These are phyloP conservation scores for Podargus strigoides DNA, from an alignment of 2,797 vertebrate species.

Conservation along the genomic window DNA sequence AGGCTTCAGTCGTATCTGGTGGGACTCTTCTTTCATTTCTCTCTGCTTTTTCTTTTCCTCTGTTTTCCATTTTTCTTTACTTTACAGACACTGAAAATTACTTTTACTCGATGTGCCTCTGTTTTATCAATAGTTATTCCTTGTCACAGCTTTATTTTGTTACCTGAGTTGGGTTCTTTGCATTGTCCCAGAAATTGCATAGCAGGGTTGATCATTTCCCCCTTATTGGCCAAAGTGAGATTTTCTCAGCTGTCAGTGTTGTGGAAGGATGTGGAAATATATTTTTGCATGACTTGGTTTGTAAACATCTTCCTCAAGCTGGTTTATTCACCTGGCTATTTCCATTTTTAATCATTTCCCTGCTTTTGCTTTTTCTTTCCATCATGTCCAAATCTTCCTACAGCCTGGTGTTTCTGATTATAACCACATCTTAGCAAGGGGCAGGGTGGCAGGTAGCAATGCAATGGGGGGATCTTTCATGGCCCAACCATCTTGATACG, in stretches of 20 bases:
- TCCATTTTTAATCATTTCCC: neutral
- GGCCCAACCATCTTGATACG: neutral
- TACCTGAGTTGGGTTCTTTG: neutral
- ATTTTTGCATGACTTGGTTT: neutral
- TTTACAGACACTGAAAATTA: neutral
- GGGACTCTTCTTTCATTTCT: neutral
- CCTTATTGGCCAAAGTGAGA: neutral
- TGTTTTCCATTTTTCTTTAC: neutral
- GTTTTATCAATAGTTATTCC: neutral
- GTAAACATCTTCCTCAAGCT: neutral
- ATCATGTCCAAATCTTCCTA: neutral
- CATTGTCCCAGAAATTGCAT: neutral
- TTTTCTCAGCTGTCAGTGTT: neutral
- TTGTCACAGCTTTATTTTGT: neutral
- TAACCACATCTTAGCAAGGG: neutral
- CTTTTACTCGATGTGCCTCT: neutral
- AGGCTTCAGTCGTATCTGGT: neutral
- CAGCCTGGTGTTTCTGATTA: neutral
- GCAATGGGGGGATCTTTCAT: accelerated
- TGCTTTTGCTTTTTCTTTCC: neutral
- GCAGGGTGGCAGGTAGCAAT: neutral
- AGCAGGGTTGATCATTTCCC: neutral
- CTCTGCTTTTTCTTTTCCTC: neutral
- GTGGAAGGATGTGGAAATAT: neutral
- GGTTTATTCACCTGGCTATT: neutral